Conservation (phyloP, 2,888 invertebrate genomes). For the Drosophila diplacantha region DNA sequence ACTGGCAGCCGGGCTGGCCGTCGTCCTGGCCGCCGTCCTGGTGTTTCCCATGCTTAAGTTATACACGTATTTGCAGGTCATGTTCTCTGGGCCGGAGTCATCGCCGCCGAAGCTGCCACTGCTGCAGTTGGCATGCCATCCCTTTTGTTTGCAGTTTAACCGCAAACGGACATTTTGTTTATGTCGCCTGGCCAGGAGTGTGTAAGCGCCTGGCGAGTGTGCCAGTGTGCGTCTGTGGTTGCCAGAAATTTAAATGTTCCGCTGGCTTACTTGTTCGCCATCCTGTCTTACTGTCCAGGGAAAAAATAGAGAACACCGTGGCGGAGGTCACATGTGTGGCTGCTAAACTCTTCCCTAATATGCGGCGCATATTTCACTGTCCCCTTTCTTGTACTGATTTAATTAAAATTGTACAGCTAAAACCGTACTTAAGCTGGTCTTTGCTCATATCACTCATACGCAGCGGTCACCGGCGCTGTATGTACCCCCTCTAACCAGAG, state of each 20-base stretch:
- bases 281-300: conserved; percentile 14
- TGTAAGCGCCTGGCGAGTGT: conserved; percentile 14
- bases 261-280: conserved; percentile 54
- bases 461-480: conserved; percentile 31
- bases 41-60: conserved; percentile 60
- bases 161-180: conserved; percentile 64
- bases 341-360: conserved; percentile 60
- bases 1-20: conserved; percentile 15
- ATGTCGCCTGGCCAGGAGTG: conserved; percentile 34
- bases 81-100: conserved; percentile 42
- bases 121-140: conserved; percentile 44
- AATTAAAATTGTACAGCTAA: conserved; percentile 50
- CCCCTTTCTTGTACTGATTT: conserved; percentile 47
- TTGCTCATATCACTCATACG: conserved; percentile 53
- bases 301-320: neutral
- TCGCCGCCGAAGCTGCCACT: conserved; percentile 9
- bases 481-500: conserved; percentile 11
- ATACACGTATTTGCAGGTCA: conserved; percentile 57
- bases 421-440: conserved; percentile 38
- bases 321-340: conserved; percentile 27
- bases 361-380: conserved; percentile 63
- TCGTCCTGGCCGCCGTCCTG: conserved; percentile 26
- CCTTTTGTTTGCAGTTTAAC: conserved; percentile 66
- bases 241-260: conserved; percentile 68
- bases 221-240: conserved; percentile 53